Percentiles rank a stretch among this genome's conserved stretches.
phyloP scores from a whole-genome alignment of 2,113 vertebrate genomes.

The Nothocercus nigrocapillus region DNA sequence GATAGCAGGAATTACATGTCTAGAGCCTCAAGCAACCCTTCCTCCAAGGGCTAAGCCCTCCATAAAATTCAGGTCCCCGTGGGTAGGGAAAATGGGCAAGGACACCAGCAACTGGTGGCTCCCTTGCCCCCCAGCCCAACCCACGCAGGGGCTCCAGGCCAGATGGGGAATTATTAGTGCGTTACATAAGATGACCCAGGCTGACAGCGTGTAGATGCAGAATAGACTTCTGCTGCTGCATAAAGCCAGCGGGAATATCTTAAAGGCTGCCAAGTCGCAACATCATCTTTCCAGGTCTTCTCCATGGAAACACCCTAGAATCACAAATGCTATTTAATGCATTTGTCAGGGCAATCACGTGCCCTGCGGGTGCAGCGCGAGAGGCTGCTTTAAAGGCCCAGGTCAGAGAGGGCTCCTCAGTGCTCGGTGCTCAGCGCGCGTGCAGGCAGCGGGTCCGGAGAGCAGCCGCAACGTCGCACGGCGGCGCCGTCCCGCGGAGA shows the following conservation, averaged over 20 bases:
- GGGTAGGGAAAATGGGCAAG: neutral
- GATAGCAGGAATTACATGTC: neutral
- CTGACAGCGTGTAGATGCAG: no score
- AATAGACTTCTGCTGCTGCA: no score
- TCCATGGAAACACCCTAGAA: neutral
- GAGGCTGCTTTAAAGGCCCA: neutral
- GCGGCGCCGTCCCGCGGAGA: neutral
- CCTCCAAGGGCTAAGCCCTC: neutral
- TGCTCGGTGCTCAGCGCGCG: accelerated
- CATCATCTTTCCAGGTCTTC: neutral
- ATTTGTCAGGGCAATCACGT: accelerated
- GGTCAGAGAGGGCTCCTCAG: neutral
- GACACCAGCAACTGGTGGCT: neutral
- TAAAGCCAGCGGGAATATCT: neutral
- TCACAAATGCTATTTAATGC: neutral
- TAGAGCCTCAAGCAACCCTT: neutral
- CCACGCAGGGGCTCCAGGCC: neutral
- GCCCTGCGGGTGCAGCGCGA: accelerated
- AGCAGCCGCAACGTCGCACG: no score
- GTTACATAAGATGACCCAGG: no score
- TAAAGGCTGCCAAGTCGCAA: neutral
- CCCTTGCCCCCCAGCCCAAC: neutral
- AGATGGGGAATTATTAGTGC: no score
- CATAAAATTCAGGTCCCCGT: neutral
- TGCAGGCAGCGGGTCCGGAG: neutral